A percentile compares a stretch with the other conserved stretches of the same genome.
Evolutionary conservation across 2,888 invertebrate species (phyloP).

Genomic region (Cephus nigrinus): DNA sequence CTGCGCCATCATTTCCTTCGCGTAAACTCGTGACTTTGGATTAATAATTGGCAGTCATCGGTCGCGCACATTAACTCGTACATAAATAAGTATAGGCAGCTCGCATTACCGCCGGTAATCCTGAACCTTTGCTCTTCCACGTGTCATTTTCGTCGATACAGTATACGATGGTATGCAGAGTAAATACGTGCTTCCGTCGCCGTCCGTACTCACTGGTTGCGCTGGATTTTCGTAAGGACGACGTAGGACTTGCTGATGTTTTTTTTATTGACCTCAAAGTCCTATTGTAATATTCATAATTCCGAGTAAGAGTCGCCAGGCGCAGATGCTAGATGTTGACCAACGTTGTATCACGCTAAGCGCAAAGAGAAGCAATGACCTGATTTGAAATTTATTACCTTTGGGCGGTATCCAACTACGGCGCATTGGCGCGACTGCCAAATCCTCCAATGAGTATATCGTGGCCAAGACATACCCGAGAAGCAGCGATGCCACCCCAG

Average conservation of each 20-base stretch:
- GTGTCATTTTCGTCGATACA: neutral
- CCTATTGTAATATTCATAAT: neutral
- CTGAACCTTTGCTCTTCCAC: neutral
- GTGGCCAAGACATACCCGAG: neutral
- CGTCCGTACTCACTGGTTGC: neutral
- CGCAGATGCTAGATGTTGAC: neutral
- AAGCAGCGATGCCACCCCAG: neutral
- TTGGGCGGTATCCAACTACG: slow-evolving; percentile 50
- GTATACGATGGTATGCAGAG: neutral
- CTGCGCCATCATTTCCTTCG: neutral
- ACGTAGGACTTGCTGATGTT: neutral
- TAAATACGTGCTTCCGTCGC: neutral
- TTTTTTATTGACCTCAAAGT: neutral
- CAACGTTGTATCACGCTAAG: slow-evolving; percentile 25
- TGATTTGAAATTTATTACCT: slow-evolving; percentile 54
- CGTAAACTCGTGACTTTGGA: neutral
- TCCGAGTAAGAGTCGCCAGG: neutral
- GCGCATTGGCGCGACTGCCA: slow-evolving; percentile 39
- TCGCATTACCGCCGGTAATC: neutral
- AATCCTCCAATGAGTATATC: slow-evolving; percentile 17
- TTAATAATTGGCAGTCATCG: neutral
- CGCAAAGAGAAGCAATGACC: slow-evolving; percentile 50
- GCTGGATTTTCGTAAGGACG: neutral
- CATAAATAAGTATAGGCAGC: neutral
- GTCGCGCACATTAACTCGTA: neutral